phyloP scores from a whole-genome alignment of 53 echinoderm and acorn worm genomes.

The Apostichopus leukothele region DNA sequence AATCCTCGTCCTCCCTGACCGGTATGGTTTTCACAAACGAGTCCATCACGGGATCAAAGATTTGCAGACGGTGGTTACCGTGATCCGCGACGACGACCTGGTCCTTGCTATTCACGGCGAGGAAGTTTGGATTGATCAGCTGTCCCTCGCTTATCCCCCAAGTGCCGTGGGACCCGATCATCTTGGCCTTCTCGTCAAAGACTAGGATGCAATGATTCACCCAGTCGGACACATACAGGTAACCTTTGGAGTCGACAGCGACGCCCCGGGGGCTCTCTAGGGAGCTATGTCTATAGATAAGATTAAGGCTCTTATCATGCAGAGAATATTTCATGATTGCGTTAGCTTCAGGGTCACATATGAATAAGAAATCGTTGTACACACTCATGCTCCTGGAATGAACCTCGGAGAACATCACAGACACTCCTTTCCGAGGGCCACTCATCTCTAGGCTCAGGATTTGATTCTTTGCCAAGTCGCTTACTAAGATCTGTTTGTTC shows the following conservation, averaged over 20 bases:
- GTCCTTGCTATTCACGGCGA: conserved; percentile 41
- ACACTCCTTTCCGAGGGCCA: neutral
- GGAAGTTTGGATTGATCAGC: conserved; percentile 31
- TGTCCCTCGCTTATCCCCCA: conserved; percentile 19
- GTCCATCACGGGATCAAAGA: conserved; percentile 6
- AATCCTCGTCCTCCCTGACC: conserved; percentile 26
- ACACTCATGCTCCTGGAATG: conserved; percentile 33
- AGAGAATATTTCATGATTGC: conserved; percentile 44
- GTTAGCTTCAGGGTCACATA: conserved; percentile 46
- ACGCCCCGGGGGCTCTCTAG: conserved; percentile 33
- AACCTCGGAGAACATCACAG: conserved; percentile 17
- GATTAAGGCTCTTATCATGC: conserved; percentile 11
- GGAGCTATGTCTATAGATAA: conserved; percentile 35
- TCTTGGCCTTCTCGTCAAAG: conserved; percentile 35
- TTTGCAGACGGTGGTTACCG: conserved; percentile 23
- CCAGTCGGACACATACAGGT: conserved; percentile 36
- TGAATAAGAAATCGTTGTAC: neutral
- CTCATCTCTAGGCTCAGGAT: conserved; percentile 16
- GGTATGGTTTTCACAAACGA: conserved; percentile 35
- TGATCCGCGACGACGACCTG: conserved; percentile 36
- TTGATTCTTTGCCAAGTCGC: conserved; percentile 38
- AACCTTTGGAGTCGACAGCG: conserved; percentile 40
- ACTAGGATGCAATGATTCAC: conserved; percentile 18
- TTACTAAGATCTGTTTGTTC: conserved; percentile 22
- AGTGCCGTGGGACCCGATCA: conserved; percentile 23